phyloP scores from a whole-genome alignment of 2,113 vertebrate species.

The Neolamprologus devosi region DNA sequence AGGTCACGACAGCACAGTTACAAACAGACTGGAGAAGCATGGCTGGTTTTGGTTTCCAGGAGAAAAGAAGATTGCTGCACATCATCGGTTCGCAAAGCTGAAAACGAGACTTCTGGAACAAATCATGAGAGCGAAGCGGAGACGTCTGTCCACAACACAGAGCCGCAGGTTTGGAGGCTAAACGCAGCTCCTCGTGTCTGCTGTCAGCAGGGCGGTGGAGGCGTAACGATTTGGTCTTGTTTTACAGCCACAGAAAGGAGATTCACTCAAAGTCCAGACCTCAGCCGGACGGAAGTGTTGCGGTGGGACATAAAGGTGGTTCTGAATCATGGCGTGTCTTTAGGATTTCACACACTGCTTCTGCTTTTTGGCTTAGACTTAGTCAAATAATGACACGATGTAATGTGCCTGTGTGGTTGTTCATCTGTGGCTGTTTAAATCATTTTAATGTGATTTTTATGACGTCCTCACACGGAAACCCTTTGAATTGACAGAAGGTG shows the following conservation, averaged over 20 bases:
- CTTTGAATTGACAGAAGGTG: background rate
- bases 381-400: background rate
- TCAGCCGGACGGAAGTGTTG: background rate
- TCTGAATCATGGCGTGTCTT: fast-evolving
- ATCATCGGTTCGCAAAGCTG: background rate
- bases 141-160: background rate
- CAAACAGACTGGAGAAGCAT: background rate
- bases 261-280: background rate
- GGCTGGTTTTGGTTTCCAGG: background rate
- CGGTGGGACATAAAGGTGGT: fast-evolving
- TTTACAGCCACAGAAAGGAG: background rate
- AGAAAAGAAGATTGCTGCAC: background rate
- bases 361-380: background rate
- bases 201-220: fast-evolving
- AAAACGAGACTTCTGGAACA: background rate
- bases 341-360: background rate
- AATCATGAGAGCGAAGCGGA: fast-evolving
- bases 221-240: background rate
- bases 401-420: background rate
- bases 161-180: background rate
- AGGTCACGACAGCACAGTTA: background rate
- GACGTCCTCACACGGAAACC: background rate
- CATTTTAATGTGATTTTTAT: fast-evolving
- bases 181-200: background rate
- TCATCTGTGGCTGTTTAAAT: background rate